Evolutionary conservation across 2,113 vertebrate species (phyloP), one percentile per base, ranked within the genome.

Genomic region (Theropithecus gelada): DNA sequence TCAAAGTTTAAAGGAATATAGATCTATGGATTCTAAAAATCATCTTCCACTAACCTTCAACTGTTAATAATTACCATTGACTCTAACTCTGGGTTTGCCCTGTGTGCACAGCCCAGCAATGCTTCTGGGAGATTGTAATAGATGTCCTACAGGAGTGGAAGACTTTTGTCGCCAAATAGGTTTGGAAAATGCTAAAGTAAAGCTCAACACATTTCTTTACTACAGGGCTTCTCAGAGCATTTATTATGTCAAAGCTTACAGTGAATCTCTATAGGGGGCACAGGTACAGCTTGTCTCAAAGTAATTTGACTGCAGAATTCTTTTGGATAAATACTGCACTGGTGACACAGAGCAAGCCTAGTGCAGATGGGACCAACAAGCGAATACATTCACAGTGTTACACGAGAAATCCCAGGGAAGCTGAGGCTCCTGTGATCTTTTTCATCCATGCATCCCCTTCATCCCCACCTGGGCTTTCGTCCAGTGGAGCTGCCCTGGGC

Each of bases 371-470:
- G 50, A 38, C 38, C 8, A 0, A 11, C 14, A 9, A 30, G 38
- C 40, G 6, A 1, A 5, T 20, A 1, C 66, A 5, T 20, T 1
- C 9, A 0, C 4, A 23, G 2, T 3, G 2, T 3, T 35, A 52
- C 10, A 0, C 0, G 0, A 1, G 0, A 25, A 57, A 10, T 5
- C 22, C 22, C 30, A 8, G 14, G 32, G 14, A 27, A 2, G 3
- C 0, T 0, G 18, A 5, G 0, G 3, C 13, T 32, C 12, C 17
- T 6, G 0, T 2, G 0, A 2, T 5, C 73, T 12, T 73, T 10
- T 13, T 38, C 45, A 3, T 3, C 35, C 1, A 2, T 0, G 23
- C 35, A 0, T 4, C 75, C 43, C 6, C 32, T 32, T 10, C 2
- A 2, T 13, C 22, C 9, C 30, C 25, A 2, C 30, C 35, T 52